These are phyloP conservation scores for Dissostichus mawsoni DNA, from an alignment of 2,113 vertebrate species.

Conservation along the genomic window DNA sequence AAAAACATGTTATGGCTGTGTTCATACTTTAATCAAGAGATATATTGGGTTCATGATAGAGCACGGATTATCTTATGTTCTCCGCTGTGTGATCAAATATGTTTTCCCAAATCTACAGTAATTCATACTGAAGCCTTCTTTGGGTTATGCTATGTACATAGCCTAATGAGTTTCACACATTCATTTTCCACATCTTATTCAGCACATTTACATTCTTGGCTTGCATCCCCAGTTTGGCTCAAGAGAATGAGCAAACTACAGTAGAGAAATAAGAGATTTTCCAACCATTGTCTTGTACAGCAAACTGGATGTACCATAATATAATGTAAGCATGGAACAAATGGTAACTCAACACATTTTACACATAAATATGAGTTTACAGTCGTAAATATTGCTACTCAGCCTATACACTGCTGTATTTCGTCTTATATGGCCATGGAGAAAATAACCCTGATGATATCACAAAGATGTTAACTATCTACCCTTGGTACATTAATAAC, in stretches of 20 bases:
- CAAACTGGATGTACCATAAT: neutral
- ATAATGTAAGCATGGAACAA: too few species aligned
- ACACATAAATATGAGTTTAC: too few species aligned
- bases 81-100: constrained; percentile 3
- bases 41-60: neutral
- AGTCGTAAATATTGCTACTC: too few species aligned
- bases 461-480: neutral
- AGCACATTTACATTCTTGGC: constrained; percentile 31
- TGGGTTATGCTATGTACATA: constrained; percentile 18
- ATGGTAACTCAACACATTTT: too few species aligned
- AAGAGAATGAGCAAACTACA: constrained; percentile 2
- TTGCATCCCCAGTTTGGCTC: constrained; percentile 35
- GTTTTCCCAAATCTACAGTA: neutral
- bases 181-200: constrained; percentile 45
- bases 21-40: neutral
- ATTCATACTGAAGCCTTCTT: constrained; percentile 6
- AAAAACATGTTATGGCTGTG: neutral
- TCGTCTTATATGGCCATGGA: too few species aligned
- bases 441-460: too few species aligned
- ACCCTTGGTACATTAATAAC: neutral
- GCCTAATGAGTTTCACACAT: constrained; percentile 45
- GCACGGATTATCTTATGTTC: neutral
- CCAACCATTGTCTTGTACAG: neutral
- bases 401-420: too few species aligned
- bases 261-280: neutral